Base-by-base conservation (phyloP, 2,797 vertebrate species). In the Ctenosaura bakeri region DNA sequence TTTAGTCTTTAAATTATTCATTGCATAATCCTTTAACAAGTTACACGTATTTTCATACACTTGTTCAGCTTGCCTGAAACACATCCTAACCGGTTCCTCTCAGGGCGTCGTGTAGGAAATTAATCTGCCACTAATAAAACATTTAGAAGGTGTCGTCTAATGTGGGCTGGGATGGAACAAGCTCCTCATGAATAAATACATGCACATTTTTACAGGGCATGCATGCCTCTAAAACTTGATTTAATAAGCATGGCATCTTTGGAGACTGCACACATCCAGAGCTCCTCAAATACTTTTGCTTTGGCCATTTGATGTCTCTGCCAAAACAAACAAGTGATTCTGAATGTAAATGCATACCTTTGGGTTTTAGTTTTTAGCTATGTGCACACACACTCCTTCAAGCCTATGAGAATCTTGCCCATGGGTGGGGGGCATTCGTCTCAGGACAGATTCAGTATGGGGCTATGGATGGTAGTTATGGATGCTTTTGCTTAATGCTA, bases 1-100 rank as follows among this genome's bases (percentile, higher is more conserved):
- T 81, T 90, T 91, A 87, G 69, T 35, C 66, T 64, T 90, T 93
- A 79, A 79, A 89, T 94, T 88, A 93, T 93, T 90, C 90, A 83
- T 84, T 18, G 50, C 50, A 82, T 66, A 90, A 87, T 87, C 80
- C 52, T 88, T 85, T 32, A 76, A 54, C 35, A 81, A 10, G 20
- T 91, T 90, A 62, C 46, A 73, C 46, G 9, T 22, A 29, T 95
- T 91, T 92, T 69, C 80, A 69, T 77, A 84, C 89, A 80, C 29
- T 91, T 90, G 2, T 16, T 91, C 35, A 2, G 16, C 56, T 90
- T 52, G 77, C 83, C 73, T 46, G 62, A 87, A 89, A 66, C 42
- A 89, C 52, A 91, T 90, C 88, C 71, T 86, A 35, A 87, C 26
- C 69, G 64, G 5, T 74, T 77, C 64, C 66, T 83, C 82, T 88